Percentiles rank a stretch among this genome's conserved stretches.
phyloP scores from a whole-genome alignment of 2,113 vertebrate genomes.

The Regulus satrapa region DNA sequence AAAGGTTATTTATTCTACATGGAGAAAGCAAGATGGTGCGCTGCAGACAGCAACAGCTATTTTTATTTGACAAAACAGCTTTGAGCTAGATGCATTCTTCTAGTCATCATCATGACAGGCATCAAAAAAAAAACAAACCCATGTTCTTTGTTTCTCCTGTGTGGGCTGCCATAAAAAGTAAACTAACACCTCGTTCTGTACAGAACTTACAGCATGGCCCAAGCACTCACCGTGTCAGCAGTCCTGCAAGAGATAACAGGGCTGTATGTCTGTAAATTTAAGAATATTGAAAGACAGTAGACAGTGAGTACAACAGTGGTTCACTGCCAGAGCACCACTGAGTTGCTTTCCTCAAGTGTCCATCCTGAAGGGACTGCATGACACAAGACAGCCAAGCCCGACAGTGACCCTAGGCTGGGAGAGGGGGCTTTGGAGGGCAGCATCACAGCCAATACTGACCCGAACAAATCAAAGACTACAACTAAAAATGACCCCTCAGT shows the following conservation, averaged over 20 bases:
- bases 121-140: neutral
- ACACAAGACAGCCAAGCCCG: neutral
- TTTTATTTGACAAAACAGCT: neutral
- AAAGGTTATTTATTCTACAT: neutral
- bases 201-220: neutral
- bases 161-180: neutral
- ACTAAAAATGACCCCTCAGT: neutral
- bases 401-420: neutral
- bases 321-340: neutral
- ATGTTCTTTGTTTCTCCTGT: neutral
- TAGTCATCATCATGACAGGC: neutral
- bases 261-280: neutral
- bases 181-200: neutral
- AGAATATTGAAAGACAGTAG: neutral
- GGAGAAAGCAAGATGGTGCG: neutral
- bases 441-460: neutral
- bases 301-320: neutral
- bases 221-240: neutral
- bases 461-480: neutral
- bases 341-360: neutral
- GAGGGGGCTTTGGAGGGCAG: neutral
- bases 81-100: neutral
- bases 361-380: neutral
- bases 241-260: neutral
- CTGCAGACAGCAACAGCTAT: neutral